Evolutionary conservation across 2,113 vertebrate species (phyloP).

Genomic region (Toxotes chatareus): DNA sequence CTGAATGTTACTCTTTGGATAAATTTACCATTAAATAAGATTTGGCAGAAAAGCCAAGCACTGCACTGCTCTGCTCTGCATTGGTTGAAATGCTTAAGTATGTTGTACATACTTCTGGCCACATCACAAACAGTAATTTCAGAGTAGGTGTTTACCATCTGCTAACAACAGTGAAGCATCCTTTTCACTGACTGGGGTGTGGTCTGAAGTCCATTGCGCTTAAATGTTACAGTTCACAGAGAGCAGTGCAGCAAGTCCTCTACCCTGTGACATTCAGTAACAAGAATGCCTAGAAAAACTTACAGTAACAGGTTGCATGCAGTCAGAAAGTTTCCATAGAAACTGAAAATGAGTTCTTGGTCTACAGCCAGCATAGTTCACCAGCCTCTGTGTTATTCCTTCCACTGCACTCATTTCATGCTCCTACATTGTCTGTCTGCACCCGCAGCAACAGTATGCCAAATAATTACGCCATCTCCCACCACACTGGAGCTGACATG

Average conservation of each 20-base stretch:
- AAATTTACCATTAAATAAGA: neutral
- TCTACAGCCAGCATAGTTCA: conserved; percentile 4
- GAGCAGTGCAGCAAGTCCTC: neutral
- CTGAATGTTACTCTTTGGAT: neutral
- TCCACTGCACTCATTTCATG: conserved; percentile 1
- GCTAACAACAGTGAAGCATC: neutral
- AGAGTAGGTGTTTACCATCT: neutral
- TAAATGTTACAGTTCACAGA: neutral
- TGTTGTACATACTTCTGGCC: neutral
- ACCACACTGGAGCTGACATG: neutral
- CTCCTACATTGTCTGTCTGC: conserved; percentile 2
- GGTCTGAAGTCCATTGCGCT: neutral
- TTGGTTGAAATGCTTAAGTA: neutral
- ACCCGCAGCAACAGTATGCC: conserved; percentile 2
- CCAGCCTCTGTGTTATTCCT: neutral
- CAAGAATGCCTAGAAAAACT: neutral
- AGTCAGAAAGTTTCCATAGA: conserved; percentile 30
- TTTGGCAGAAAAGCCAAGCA: neutral
- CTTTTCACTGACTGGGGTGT: neutral
- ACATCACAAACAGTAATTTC: neutral
- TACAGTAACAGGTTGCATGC: neutral
- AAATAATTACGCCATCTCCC: conserved; percentile 29
- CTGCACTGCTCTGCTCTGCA: neutral
- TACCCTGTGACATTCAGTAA: neutral
- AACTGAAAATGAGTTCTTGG: conserved; percentile 13